Conservation (phyloP, 1,140 invertebrate species). For the Aphaenogaster floridana region DNA sequence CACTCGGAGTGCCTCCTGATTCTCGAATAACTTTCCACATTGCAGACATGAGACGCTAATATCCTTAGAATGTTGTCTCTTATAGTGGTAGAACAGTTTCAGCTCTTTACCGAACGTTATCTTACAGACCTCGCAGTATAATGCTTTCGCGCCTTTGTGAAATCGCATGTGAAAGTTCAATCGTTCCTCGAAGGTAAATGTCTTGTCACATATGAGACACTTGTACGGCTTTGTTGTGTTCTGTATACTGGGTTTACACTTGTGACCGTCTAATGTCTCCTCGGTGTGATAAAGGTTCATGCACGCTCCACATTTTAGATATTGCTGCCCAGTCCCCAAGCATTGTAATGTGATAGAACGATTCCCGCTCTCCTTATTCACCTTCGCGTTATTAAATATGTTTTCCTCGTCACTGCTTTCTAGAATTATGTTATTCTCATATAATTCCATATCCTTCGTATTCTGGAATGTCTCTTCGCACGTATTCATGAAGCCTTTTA, state of each 20-base stretch:
- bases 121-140: slow-evolving; percentile 76
- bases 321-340: slow-evolving; percentile 73
- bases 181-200: slow-evolving; percentile 77
- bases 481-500: slow-evolving; percentile 72
- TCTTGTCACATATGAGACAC: slow-evolving; percentile 71
- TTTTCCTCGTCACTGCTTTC: slow-evolving; percentile 78
- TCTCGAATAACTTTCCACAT: slow-evolving; percentile 77
- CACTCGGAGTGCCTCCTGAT: slow-evolving; percentile 65
- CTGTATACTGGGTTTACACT: slow-evolving; percentile 76
- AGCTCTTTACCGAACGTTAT: slow-evolving; percentile 77
- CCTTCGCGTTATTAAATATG: slow-evolving; percentile 61
- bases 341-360: slow-evolving; percentile 69
- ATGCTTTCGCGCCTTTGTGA: slow-evolving; percentile 69
- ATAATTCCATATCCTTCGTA: slow-evolving; percentile 64
- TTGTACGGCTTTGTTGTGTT: slow-evolving; percentile 76
- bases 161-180: slow-evolving; percentile 77
- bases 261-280: slow-evolving; percentile 75
- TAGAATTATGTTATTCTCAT: slow-evolving; percentile 77
- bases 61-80: slow-evolving; percentile 78
- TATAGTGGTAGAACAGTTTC: slow-evolving; percentile 79
- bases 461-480: slow-evolving; percentile 37
- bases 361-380: slow-evolving; percentile 54
- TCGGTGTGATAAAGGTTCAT: slow-evolving; percentile 79
- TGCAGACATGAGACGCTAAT: slow-evolving; percentile 76
- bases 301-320: slow-evolving; percentile 77